These are phyloP conservation scores for Epinotia nisella DNA, from an alignment of 2,888 invertebrate species.

Conservation along the genomic window DNA sequence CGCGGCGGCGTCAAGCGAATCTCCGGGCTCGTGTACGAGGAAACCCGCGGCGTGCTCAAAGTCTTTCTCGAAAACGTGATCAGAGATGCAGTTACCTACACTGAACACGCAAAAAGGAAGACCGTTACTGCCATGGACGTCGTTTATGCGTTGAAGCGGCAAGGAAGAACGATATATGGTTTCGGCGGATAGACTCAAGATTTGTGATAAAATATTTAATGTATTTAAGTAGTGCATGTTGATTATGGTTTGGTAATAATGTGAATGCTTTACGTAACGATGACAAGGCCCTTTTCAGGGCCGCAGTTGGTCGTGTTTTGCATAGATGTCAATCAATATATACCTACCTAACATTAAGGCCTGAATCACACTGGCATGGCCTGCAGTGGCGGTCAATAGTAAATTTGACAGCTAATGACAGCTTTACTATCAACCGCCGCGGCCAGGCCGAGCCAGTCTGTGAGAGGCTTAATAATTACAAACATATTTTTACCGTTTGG, in stretches of 20 bases:
- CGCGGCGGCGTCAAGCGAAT: conserved; percentile 89
- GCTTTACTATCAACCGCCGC: too few species aligned
- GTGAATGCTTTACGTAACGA: conserved; percentile 7
- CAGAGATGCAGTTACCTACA: conserved; percentile 93
- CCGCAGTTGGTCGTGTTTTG: conserved; percentile 54
- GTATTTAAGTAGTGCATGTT: too few species aligned
- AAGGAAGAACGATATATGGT: conserved; percentile 92
- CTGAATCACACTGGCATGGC: too few species aligned
- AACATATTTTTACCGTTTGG: too few species aligned
- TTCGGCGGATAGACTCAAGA: conserved; percentile 86
- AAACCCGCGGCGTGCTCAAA: too few species aligned
- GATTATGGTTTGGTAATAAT: conserved; percentile 24
- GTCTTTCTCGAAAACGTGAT: too few species aligned
- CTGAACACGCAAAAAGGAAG: conserved; percentile 94
- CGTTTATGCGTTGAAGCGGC: conserved; percentile 93
- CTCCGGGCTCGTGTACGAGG: conserved; percentile 91
- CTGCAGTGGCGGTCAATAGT: too few species aligned
- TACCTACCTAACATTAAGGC: too few species aligned
- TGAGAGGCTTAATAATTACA: too few species aligned
- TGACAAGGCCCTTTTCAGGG: conserved; percentile 67
- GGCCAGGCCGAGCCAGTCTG: too few species aligned
- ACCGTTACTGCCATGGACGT: conserved; percentile 96
- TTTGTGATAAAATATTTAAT: too few species aligned
- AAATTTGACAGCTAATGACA: too few species aligned
- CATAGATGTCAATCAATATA: conserved; percentile 14